A percentile compares a stretch with the other conserved stretches of the same genome.
Conservation (phyloP, 1,140 invertebrate genomes). For the Drosophila sulfurigaster region DNA sequence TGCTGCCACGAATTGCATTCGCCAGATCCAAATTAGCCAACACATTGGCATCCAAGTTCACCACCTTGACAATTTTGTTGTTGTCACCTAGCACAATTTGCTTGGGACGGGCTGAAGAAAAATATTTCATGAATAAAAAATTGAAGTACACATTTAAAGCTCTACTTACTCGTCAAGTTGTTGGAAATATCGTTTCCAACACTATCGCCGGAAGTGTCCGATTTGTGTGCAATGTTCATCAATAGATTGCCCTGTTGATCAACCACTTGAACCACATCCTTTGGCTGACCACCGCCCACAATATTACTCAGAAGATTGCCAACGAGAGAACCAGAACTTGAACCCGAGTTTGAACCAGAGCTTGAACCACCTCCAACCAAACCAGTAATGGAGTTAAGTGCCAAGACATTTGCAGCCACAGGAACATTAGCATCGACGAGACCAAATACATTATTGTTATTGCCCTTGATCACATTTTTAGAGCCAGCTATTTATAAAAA, state of each 20-base stretch:
- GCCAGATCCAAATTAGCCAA: constrained; percentile 43
- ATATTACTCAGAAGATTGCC: neutral
- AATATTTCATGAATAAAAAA: neutral
- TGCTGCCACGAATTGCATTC: constrained; percentile 44
- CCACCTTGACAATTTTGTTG: constrained; percentile 44
- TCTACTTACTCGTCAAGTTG: constrained; percentile 13
- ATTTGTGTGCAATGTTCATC: constrained; percentile 21
- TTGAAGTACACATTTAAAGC: too few relatives aligned
- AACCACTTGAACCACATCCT: constrained; percentile 26
- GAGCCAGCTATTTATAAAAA: neutral
- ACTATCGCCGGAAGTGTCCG: neutral
- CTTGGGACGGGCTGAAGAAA: constrained; percentile 41
- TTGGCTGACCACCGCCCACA: neutral
- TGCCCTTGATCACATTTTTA: neutral
- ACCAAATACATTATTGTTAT: neutral
- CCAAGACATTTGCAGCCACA: neutral
- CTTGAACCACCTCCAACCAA: neutral
- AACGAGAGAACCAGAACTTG: too few relatives aligned
- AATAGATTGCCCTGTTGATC: constrained; percentile 15
- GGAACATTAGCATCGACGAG: neutral
- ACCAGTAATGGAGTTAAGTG: neutral
- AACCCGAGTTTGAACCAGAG: neutral
- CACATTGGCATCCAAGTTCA: constrained; percentile 51
- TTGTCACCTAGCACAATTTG: constrained; percentile 58
- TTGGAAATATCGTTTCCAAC: constrained; percentile 16